These are phyloP conservation scores for Melanostigma gelatinosum DNA, from an alignment of 2,113 vertebrate species.

Conservation along the genomic window DNA sequence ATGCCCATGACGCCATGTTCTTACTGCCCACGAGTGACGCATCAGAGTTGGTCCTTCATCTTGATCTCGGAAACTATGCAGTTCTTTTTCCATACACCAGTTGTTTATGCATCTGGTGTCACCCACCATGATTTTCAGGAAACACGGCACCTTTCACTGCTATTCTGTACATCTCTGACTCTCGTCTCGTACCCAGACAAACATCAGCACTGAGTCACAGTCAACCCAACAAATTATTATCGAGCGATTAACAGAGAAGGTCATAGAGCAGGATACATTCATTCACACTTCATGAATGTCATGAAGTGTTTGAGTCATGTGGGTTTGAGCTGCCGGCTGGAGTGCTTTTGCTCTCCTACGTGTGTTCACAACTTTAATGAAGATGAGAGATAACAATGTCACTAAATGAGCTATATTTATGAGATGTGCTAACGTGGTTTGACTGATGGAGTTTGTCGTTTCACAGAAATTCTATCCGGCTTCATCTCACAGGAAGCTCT, in stretches of 20 bases:
- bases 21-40: too few relatives aligned
- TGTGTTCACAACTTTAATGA: slow-evolving; percentile 13
- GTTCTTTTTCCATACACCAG: not conserved
- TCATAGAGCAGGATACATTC: slow-evolving; percentile 34
- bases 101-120: not conserved
- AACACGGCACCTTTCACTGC: not conserved
- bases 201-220: slow-evolving; percentile 39
- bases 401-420: slow-evolving; percentile 14
- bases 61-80: not conserved
- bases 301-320: too few relatives aligned
- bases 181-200: not conserved
- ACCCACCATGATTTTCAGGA: not conserved
- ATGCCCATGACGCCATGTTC: too few relatives aligned
- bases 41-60: not conserved
- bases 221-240: slow-evolving; percentile 19
- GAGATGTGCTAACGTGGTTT: not conserved
- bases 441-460: not conserved
- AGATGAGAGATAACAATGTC: slow-evolving; percentile 20
- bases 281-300: slow-evolving; percentile 36
- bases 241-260: not conserved
- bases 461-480: slow-evolving; percentile 4
- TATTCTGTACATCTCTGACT: not conserved
- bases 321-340: not conserved
- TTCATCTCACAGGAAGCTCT: slow-evolving; percentile 10
- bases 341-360: not conserved